These are phyloP conservation scores for Spea bombifrons DNA, from an alignment of 2,113 vertebrate species.

Conservation along the genomic window DNA sequence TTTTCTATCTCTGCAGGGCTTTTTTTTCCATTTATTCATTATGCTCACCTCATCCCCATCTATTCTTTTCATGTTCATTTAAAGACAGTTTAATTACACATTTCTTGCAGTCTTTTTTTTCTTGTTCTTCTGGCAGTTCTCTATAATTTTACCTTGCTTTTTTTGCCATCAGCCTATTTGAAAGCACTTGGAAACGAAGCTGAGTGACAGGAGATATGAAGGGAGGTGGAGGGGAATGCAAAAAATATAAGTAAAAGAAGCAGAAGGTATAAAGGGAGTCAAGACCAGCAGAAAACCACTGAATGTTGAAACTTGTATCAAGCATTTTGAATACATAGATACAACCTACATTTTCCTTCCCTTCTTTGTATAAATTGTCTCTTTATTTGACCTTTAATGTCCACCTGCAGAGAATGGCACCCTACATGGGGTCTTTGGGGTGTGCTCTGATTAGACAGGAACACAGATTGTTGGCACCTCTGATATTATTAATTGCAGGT, in stretches of 20 bases:
- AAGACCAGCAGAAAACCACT: neutral
- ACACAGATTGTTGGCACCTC: too few relatives aligned
- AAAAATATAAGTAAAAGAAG: slow-evolving; percentile 13
- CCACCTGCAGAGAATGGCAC: too few relatives aligned
- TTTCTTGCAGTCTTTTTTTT: slow-evolving; percentile 19
- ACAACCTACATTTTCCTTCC: too few relatives aligned
- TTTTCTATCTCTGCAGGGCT: slow-evolving; percentile 3
- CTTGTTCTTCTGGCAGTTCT: slow-evolving; percentile 25
- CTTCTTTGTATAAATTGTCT: too few relatives aligned
- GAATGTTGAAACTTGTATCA: neutral
- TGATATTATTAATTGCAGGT: too few relatives aligned
- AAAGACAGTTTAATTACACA: slow-evolving; percentile 43
- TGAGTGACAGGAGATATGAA: slow-evolving; percentile 32
- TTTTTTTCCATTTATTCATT: slow-evolving; percentile 8
- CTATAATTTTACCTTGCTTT: slow-evolving; percentile 32
- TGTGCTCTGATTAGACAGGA: too few relatives aligned
- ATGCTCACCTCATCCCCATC: slow-evolving; percentile 7
- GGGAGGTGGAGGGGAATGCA: slow-evolving; percentile 6
- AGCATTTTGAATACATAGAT: too few relatives aligned
- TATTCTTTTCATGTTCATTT: slow-evolving; percentile 16
- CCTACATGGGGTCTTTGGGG: too few relatives aligned
- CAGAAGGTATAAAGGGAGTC: neutral
- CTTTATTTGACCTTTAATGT: too few relatives aligned
- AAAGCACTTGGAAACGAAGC: slow-evolving; percentile 29
- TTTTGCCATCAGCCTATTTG: slow-evolving; percentile 27